These are phyloP conservation scores for Atherinomorus stipes DNA, from an alignment of 2,113 vertebrate genomes.

Conservation along the genomic window DNA sequence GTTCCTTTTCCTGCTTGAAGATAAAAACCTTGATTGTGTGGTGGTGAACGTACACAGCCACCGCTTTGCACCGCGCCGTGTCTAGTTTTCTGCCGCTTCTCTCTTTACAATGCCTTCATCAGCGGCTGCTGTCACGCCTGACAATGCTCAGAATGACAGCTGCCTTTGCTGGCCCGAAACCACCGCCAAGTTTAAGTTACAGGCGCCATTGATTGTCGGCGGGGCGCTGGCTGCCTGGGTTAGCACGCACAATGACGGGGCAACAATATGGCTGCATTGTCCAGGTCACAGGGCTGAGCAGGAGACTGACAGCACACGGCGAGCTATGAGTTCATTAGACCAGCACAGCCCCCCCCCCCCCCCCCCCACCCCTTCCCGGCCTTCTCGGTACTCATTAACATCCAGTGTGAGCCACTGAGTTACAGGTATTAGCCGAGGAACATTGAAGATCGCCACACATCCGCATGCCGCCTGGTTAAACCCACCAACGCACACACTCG, in stretches of 20 bases:
- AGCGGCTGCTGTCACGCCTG: constrained; percentile 66
- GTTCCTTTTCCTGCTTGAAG: neutral
- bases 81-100: constrained; percentile 24
- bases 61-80: constrained; percentile 22
- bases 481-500: constrained; percentile 30
- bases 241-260: constrained; percentile 54
- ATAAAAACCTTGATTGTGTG: constrained; percentile 30
- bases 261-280: constrained; percentile 67
- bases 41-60: constrained; percentile 35
- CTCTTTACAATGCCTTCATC: constrained; percentile 63
- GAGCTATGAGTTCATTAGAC: constrained; percentile 72
- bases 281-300: constrained; percentile 64
- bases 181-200: constrained; percentile 69
- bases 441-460: constrained; percentile 45
- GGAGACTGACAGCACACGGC: constrained; percentile 71
- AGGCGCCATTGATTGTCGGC: constrained; percentile 61
- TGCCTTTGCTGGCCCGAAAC: constrained; percentile 43
- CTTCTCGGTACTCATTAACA: constrained; percentile 70
- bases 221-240: constrained; percentile 60
- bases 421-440: constrained; percentile 64
- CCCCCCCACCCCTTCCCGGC: constrained; percentile 10
- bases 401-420: constrained; percentile 65
- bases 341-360: constrained; percentile 20
- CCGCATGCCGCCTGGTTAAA: constrained; percentile 55
- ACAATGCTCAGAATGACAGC: constrained; percentile 70